A percentile compares a stretch with the other conserved stretches of the same genome.
Conservation (phyloP, 2,888 invertebrate species). For the Acrobasis suavella region DNA sequence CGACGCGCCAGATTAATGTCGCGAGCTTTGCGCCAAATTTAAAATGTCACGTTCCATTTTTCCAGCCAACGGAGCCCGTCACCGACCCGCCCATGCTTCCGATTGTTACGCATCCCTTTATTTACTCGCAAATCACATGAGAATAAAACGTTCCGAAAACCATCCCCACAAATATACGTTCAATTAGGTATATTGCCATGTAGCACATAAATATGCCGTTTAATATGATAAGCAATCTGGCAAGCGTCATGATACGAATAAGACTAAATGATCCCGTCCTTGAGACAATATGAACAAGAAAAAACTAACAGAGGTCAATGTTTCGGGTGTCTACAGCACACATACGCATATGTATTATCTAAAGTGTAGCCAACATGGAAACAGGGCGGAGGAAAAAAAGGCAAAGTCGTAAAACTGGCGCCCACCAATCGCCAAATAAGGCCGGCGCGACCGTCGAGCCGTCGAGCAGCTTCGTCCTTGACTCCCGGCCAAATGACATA, state of each 20-base stretch:
- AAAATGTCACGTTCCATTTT: conserved; percentile 79
- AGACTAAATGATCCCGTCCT: conserved; percentile 40
- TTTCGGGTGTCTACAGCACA: conserved; percentile 55
- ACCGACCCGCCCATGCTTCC: conserved; percentile 58
- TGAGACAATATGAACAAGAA: conserved; percentile 51
- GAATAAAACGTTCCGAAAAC: conserved; percentile 5
- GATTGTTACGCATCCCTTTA: conserved; percentile 53
- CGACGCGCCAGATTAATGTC: conserved; percentile 79
- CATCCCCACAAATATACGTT: not conserved
- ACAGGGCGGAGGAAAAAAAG: conserved; percentile 75
- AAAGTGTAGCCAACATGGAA: conserved; percentile 68
- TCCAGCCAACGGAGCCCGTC: conserved; percentile 69
- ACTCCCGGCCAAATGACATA: conserved; percentile 81
- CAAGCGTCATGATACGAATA: not conserved
- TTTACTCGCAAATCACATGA: conserved; percentile 30
- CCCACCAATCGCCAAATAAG: conserved; percentile 82
- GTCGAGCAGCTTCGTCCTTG: conserved; percentile 75
- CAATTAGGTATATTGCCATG: not conserved
- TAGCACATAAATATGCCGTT: conserved; percentile 25
- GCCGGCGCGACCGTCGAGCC: conserved; percentile 71
- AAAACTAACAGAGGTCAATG: conserved; percentile 57
- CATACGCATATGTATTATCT: conserved; percentile 60
- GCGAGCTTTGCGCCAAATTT: conserved; percentile 77
- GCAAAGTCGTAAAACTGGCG: conserved; percentile 81
- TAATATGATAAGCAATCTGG: conserved; percentile 39